Base-by-base conservation (phyloP, 2,113 vertebrate genomes). In the Scopus umbretta region DNA sequence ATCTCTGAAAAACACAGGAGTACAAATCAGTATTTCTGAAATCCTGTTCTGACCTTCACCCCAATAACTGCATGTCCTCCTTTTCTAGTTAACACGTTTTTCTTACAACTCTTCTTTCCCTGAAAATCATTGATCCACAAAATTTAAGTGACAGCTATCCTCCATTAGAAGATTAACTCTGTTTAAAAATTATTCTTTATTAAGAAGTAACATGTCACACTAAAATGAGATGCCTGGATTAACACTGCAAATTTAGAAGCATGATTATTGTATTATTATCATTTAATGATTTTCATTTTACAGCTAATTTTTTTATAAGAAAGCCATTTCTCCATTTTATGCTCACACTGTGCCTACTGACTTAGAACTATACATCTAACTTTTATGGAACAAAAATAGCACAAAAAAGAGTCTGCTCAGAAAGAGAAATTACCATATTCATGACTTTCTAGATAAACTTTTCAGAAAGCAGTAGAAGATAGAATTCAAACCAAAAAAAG, bases 141-240 rank as follows among this genome's bases (percentile, higher is more conserved):
- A 74, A 96, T 91, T 92, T 72, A 96, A 96, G 53, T 88, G 88
- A 72, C 96, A 97, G 90, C 80, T 91, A 96, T 92, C 85, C 59
- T 78, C 94, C 20, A 92, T 96, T 89, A 94, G 83, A 88, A 96
- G 88, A 96, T 79, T 96, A 97, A 97, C 82, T 59, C 91, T 76
- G 61, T 94, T 97, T 70, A 88, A 94, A 96, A 85, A 94, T 49
- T 92, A 80, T 79, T 93, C 62, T 92, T 75, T 80, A n/a, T 79
- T 91, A 81, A 97, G 91, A 96, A 83, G 52, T 83, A 83, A 49
- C 13, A 56, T 94, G 87, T 91, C 86, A 90, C 66, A 75, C 27
- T 90, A 74, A 43, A 96, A 45, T 95, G 89, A 97, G 88, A 97
- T 94, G 91, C 56, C 81, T 93, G 96, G 95, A 98, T 97, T 98